A percentile compares a stretch with the other conserved stretches of the same genome.
Evolutionary conservation across 2,888 invertebrate genomes (phyloP).

Genomic region (Arenicola marina): DNA sequence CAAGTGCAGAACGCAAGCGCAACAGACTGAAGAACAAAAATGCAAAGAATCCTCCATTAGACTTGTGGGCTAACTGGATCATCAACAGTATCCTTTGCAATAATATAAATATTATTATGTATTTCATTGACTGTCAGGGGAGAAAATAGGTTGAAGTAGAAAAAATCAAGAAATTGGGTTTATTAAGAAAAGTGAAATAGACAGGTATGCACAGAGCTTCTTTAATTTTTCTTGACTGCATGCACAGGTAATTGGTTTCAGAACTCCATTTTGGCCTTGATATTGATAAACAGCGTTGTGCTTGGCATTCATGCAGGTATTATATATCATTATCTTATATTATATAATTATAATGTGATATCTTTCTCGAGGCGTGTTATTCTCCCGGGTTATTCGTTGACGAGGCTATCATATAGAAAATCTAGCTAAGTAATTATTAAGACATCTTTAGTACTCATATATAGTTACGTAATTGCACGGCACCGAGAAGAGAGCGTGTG

Average conservation of each 20-base stretch:
- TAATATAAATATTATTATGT: background rate
- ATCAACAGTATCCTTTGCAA: constrained; percentile 33
- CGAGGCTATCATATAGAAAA: too few species aligned
- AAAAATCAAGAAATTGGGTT: background rate
- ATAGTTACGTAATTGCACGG: too few species aligned
- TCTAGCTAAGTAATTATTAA: too few species aligned
- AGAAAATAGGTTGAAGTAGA: too few species aligned
- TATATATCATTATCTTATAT: background rate
- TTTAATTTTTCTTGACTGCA: too few species aligned
- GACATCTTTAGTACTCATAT: too few species aligned
- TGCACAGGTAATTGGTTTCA: constrained; percentile 29
- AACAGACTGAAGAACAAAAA: constrained; percentile 30
- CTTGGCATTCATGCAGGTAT: constrained; percentile 33
- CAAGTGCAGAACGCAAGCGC: too few species aligned
- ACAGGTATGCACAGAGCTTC: background rate
- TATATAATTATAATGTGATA: background rate
- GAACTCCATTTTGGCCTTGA: constrained; percentile 27
- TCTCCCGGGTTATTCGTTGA: too few species aligned
- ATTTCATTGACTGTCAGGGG: background rate
- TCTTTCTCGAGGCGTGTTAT: too few species aligned
- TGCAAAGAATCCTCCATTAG: constrained; percentile 25
- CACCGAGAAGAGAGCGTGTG: too few species aligned
- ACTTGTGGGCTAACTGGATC: constrained; percentile 36
- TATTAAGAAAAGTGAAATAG: background rate
- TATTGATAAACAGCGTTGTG: constrained; percentile 26